Evolutionary conservation across 2,113 vertebrate genomes (phyloP).

Genomic region (Mustela lutreola): DNA sequence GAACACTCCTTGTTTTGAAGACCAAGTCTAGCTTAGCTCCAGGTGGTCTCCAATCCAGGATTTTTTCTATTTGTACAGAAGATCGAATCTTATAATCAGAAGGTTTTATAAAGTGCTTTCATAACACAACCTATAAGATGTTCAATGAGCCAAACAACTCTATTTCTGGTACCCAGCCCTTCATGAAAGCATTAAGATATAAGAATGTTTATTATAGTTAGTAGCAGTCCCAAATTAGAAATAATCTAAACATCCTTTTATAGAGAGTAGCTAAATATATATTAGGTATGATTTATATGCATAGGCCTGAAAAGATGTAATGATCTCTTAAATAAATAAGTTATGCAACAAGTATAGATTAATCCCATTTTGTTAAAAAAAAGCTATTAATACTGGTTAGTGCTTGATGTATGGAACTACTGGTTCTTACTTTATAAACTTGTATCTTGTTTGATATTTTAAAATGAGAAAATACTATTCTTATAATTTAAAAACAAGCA

Average conservation of each 20-base stretch:
- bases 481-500: constrained; percentile 49
- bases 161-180: neutral
- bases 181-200: neutral
- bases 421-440: neutral
- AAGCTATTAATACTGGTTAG: neutral
- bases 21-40: constrained; percentile 8
- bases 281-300: neutral
- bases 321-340: constrained; percentile 40
- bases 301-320: neutral
- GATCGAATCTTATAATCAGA: constrained; percentile 14
- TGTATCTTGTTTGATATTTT: neutral
- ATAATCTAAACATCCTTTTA: neutral
- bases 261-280: neutral
- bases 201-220: neutral
- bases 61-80: neutral
- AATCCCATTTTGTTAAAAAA: constrained; percentile 31
- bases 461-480: neutral
- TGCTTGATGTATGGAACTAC: neutral
- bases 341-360: neutral
- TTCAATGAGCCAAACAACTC: neutral
- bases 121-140: neutral
- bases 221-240: constrained; percentile 7
- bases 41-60: neutral
- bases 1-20: neutral
- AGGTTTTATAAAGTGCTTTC: neutral